A percentile compares a stretch with the other conserved stretches of the same genome.
Evolutionary conservation across 1,140 invertebrate species (phyloP).

Genomic region (Theocolax elegans): DNA sequence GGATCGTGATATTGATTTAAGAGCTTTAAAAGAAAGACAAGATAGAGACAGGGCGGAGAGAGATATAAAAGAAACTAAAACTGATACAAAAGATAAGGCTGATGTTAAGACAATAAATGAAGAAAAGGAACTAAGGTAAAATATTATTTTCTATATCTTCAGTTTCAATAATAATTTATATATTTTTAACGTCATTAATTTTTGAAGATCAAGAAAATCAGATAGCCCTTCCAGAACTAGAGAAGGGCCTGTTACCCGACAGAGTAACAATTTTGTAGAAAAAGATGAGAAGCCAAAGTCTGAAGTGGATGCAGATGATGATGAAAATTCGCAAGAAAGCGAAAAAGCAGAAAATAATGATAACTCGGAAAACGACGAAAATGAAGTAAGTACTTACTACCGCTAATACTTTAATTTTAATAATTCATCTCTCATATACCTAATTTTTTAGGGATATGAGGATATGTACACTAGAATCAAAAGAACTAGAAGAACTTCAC

Average conservation of each 20-base stretch:
- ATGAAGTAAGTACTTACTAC: slow-evolving; percentile 42
- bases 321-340: slow-evolving; percentile 50
- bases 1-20: slow-evolving; percentile 55
- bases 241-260: slow-evolving; percentile 63
- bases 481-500: slow-evolving; percentile 65
- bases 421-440: slow-evolving; percentile 15
- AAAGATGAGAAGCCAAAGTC: slow-evolving; percentile 50
- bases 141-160: too few species aligned
- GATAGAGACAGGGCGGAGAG: slow-evolving; percentile 46
- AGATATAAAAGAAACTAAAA: slow-evolving; percentile 50
- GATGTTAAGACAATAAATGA: slow-evolving; percentile 49
- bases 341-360: slow-evolving; percentile 61
- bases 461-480: slow-evolving; percentile 76
- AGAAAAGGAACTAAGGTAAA: slow-evolving; percentile 57
- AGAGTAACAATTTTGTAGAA: slow-evolving; percentile 54
- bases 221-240: slow-evolving; percentile 59
- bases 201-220: slow-evolving; percentile 54
- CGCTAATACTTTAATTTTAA: slow-evolving; percentile 2
- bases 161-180: too few species aligned
- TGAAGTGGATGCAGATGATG: slow-evolving; percentile 18
- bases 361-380: slow-evolving; percentile 63
- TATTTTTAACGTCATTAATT: too few species aligned
- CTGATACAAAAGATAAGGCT: slow-evolving; percentile 50
- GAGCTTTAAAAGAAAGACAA: slow-evolving; percentile 54
- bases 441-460: slow-evolving; percentile 60